phyloP scores from a whole-genome alignment of 2,113 vertebrate species.

The Pithys albifrons region DNA sequence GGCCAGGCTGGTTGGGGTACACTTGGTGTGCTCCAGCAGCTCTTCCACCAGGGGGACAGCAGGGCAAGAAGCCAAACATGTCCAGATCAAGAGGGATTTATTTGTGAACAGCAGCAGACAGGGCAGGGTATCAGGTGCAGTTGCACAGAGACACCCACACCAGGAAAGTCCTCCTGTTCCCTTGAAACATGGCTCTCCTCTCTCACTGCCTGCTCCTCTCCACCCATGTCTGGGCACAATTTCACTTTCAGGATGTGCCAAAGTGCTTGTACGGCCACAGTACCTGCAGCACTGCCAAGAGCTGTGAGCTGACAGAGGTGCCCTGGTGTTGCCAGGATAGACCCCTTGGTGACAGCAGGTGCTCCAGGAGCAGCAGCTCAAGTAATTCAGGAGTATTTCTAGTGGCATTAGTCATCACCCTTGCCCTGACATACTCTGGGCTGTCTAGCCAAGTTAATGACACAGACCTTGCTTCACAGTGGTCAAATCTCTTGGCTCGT shows the following conservation, averaged over 20 bases:
- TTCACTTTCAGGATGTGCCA: not conserved
- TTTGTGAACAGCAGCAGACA: not conserved
- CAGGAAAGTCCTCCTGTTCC: not conserved
- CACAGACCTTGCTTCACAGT: slow-evolving; percentile 39
- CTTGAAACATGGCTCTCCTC: not conserved
- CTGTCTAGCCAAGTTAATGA: slow-evolving; percentile 51
- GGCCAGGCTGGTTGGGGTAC: not conserved
- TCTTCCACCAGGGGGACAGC: fast-evolving
- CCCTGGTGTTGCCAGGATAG: not conserved
- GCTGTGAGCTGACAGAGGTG: not conserved
- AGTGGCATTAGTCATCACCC: slow-evolving; percentile 12
- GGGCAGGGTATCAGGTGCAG: not conserved
- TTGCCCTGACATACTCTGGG: not conserved
- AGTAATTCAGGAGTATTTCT: not conserved
- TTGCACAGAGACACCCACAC: not conserved
- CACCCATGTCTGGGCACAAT: fast-evolving
- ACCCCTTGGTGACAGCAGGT: not conserved
- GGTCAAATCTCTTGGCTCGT: slow-evolving; percentile 60
- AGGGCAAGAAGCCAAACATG: not conserved
- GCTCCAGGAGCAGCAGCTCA: not conserved
- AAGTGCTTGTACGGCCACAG: fast-evolving
- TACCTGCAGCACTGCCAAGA: not conserved
- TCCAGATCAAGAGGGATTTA: not conserved
- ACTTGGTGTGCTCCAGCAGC: fast-evolving
- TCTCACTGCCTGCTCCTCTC: not conserved